Evolutionary conservation across 2,797 vertebrate species (phyloP), one percentile per base, ranked within the genome.

Genomic region (Sebastes baramenuke): DNA sequence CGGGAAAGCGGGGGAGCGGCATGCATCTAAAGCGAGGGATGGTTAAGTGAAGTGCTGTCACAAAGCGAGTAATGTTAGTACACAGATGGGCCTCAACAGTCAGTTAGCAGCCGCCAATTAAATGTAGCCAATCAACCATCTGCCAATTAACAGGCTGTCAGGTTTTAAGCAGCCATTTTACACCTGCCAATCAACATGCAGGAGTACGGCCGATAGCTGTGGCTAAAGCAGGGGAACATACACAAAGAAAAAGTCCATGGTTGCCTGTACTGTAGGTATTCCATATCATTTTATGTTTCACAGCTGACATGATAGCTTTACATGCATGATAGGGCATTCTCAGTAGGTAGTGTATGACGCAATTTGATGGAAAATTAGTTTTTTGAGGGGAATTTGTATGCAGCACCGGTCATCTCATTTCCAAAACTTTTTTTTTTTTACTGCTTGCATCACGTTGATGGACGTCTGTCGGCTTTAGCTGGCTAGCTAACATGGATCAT

Each of bases 81-180:
- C 78, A 81, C 78, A 89, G 82, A 88, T 88, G 80, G 84, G 80
- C 67, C 7, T 30, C 55, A 67, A 32, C 55, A 60, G 77, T 42
- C 72, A 77, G 61, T 82, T 79, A 85, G 81, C 56, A 62, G 66
- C 60, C 62, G 56, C 72, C 79, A 82, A 71, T 85, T 81, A 77
- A 88, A 75, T 46, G 4, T 18, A 77, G 32, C 70, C 79, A 82
- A 85, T 88, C 84, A 87, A 81, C 75, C 75, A 72, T 73, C 79
- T 83, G 85, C 75, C 79, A 79, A 61, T 88, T 78, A 79, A 69
- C 68, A 66, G 69, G 11, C 70, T 78, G 77, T 72, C 74, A 80
- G 58, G 25, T 82, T 78, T 70, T 6, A 82, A 81, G 55, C n/a
- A 81, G 65, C 3, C 20, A 54, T 70, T 80, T 77, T 74, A 67